Evolutionary conservation across 2,797 vertebrate species (phyloP).

Genomic region (Chloroceryle amazona): DNA sequence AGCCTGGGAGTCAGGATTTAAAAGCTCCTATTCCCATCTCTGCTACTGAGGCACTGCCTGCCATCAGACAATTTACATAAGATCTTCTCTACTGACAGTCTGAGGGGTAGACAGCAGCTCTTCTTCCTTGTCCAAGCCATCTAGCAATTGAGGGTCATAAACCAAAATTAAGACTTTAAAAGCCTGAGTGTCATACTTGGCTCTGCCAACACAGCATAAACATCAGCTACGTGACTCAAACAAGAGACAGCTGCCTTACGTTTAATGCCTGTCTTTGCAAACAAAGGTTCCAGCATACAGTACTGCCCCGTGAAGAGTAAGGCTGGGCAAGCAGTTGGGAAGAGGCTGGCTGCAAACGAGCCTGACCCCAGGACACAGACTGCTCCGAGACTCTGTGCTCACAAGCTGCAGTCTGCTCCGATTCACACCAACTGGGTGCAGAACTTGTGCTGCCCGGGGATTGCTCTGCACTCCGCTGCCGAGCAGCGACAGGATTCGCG

Average conservation of each 20-base stretch:
- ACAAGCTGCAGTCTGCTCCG: background rate
- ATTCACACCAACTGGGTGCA: background rate
- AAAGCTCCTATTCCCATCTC: background rate
- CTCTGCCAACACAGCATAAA: conserved; percentile 29
- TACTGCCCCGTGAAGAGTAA: background rate
- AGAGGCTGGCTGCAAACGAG: background rate
- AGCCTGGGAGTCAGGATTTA: background rate
- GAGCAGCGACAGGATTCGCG: accelerated
- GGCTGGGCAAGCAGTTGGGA: background rate
- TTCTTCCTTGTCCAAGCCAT: background rate
- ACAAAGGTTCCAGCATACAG: background rate
- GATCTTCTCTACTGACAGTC: background rate
- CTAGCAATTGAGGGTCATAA: background rate
- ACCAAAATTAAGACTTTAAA: background rate
- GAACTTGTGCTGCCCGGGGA: background rate
- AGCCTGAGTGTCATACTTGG: background rate
- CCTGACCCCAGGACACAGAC: background rate
- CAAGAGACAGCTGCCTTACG: background rate
- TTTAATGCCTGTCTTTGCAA: background rate
- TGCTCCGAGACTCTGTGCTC: background rate
- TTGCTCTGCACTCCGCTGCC: background rate
- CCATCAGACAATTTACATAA: background rate
- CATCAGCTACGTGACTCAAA: background rate
- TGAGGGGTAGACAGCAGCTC: background rate
- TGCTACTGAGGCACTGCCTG: background rate